These are phyloP conservation scores for Drosophila nr. fundita DNA, from an alignment of 2,888 invertebrate genomes.

Conservation along the genomic window DNA sequence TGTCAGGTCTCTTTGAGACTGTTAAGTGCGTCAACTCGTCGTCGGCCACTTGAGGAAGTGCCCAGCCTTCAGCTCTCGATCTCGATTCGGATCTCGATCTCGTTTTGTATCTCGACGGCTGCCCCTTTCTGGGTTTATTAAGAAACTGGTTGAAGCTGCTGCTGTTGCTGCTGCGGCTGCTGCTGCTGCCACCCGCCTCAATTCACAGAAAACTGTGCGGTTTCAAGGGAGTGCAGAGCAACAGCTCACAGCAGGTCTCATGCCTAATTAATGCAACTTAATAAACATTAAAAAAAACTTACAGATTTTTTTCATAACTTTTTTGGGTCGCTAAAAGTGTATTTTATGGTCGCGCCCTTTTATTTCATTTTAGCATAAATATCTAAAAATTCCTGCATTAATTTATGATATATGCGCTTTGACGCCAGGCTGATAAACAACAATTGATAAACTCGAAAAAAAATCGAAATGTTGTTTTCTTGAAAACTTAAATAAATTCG, in stretches of 20 bases:
- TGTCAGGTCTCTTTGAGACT: constrained; percentile 23
- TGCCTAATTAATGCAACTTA: constrained; percentile 70
- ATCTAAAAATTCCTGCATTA: constrained; percentile 49
- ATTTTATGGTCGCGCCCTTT: constrained; percentile 60
- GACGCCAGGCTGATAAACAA: constrained; percentile 44
- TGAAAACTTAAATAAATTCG: constrained; percentile 31
- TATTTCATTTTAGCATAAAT: constrained; percentile 61
- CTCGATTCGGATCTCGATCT: constrained; percentile 32
- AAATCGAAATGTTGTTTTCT: constrained; percentile 14
- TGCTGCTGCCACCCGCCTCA: constrained; percentile 62
- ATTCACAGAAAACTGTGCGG: constrained; percentile 37
- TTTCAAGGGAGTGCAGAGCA: constrained; percentile 7
- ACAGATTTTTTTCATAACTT: neutral
- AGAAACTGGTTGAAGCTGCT: constrained; percentile 42
- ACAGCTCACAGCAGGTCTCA: constrained; percentile 66
- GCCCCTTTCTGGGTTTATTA: constrained; percentile 31
- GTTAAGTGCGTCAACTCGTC: constrained; percentile 60
- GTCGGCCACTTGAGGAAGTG: constrained; percentile 66
- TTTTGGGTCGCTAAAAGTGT: constrained; percentile 35
- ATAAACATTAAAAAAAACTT: constrained; percentile 39
- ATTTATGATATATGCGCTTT: constrained; percentile 52
- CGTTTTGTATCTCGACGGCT: constrained; percentile 23
- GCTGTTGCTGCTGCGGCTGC: neutral
- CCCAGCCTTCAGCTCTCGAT: constrained; percentile 36
- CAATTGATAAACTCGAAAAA: constrained; percentile 50